Base-by-base conservation (phyloP, 1,140 invertebrate species). In the Phortica variegata region DNA sequence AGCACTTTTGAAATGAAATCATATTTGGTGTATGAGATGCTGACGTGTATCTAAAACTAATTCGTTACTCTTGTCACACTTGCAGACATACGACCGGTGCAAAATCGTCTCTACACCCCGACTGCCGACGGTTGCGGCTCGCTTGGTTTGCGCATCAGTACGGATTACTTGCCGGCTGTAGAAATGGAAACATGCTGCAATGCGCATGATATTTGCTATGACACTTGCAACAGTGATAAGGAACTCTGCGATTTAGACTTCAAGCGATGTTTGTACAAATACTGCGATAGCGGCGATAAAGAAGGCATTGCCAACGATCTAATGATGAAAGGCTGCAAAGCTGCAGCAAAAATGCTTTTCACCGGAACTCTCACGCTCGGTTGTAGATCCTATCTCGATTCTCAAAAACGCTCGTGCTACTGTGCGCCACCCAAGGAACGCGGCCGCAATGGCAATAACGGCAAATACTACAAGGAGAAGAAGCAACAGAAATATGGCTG, bases 131-230 rank as follows among this genome's bases (percentile, higher is more conserved):
- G 91, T 34, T 94, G 91, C 78, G 91, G 91, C 13, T 87, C 89
- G 0, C 75, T 91, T 17, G 83, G 84, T 12, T 79, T 87, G 41
- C 78, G 90, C 78, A 85, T 92, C 52, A 82, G 82, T 36, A 84
- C 84, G 20, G 84, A 90, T 50, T 87, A 87, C 60, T 78, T 93
- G 19, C 89, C 90, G 7, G 77, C 87, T 8, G 78, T 80, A 18
- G 84, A 88, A 73, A 89, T 93, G 86, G 88, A 86, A 7, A 83
- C 84, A 53, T 95, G 91, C 63, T 95, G 91, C 77, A 84, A 94
- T 71, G 61, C 71, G 2, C 92, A 95, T 75, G 92, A 95, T 58
- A 83, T 89, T 50, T 95, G 92, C 73, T 95, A 95, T 61, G 91
- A 92, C 51, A 92, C 88, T 3, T 95, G 92, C 70, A 90, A 89